Evolutionary conservation across 1,140 invertebrate species (phyloP).

Genomic region (Dinoponera quadriceps): DNA sequence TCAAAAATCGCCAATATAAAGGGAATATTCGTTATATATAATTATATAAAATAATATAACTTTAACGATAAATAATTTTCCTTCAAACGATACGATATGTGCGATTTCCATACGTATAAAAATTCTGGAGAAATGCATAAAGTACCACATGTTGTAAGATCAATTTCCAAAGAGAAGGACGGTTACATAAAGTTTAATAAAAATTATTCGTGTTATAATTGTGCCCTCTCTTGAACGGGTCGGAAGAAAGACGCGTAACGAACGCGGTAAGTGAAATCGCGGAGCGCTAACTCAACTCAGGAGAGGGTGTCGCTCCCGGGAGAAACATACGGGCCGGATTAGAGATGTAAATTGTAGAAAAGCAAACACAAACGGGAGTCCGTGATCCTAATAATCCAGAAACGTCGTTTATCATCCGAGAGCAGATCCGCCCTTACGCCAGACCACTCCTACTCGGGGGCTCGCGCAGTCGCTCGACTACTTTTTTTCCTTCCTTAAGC

Average conservation of each 20-base stretch:
- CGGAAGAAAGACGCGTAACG: neutral
- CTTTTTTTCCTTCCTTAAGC: neutral
- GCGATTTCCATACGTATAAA: neutral
- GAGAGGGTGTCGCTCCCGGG: slow-evolving; percentile 3
- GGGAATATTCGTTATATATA: too few relatives aligned
- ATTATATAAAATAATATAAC: too few relatives aligned
- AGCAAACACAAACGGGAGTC: slow-evolving; percentile 72
- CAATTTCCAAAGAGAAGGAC: neutral
- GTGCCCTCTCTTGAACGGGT: neutral
- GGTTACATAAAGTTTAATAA: neutral
- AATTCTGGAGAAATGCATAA: neutral
- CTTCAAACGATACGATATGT: neutral
- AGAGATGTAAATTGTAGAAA: slow-evolving; percentile 74
- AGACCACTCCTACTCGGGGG: slow-evolving; percentile 66
- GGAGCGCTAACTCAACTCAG: neutral
- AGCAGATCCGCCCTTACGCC: slow-evolving; percentile 56
- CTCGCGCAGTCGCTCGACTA: slow-evolving; percentile 43
- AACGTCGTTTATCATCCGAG: slow-evolving; percentile 81
- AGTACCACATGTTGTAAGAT: neutral
- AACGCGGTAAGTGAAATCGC: slow-evolving; percentile 19
- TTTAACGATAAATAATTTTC: neutral
- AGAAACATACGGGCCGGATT: slow-evolving; percentile 80
- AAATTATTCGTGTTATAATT: neutral
- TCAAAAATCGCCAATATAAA: too few relatives aligned
- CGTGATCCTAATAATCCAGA: slow-evolving; percentile 79